phyloP scores from a whole-genome alignment of 2,888 invertebrate genomes.

The Phytoseiulus persimilis region DNA sequence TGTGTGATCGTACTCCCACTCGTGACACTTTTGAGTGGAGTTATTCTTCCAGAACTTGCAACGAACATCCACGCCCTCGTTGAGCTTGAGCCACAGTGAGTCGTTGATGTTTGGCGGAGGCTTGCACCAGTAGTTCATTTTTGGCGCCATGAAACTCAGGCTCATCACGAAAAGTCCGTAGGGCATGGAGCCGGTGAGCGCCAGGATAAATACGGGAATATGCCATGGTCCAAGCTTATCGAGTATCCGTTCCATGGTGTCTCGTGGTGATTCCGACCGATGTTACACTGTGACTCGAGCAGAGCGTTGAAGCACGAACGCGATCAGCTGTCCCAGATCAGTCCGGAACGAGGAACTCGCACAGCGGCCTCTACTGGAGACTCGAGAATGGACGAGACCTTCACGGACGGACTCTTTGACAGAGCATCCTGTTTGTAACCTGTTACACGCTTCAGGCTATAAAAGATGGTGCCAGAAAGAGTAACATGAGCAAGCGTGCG shows the following conservation, averaged over 20 bases:
- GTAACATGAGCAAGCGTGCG: not conserved
- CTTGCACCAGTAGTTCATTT: conserved; percentile 18
- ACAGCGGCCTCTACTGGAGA: too few species aligned
- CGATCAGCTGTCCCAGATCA: not conserved
- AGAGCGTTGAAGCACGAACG: not conserved
- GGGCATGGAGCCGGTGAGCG: not conserved
- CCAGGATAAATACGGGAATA: not conserved
- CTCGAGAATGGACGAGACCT: not conserved
- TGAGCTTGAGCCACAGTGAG: not conserved
- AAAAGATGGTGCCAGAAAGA: not conserved
- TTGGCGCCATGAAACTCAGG: conserved; percentile 24
- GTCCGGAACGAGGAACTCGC: not conserved
- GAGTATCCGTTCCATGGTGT: conserved; percentile 7
- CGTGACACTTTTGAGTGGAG: conserved; percentile 19
- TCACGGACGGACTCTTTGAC: not conserved
- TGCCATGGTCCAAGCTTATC: conserved; percentile 13
- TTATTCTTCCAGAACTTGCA: not conserved
- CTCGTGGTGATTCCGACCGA: not conserved
- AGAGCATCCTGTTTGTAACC: not conserved
- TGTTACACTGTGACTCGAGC: not conserved
- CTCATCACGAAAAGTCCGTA: conserved; percentile 33
- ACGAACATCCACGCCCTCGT: conserved; percentile 6
- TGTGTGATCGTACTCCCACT: conserved; percentile 28
- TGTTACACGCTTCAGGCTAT: not conserved
- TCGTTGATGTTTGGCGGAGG: not conserved